Conservation (phyloP, 2,888 invertebrate genomes). For the Mesopsocus fuscifrons region DNA sequence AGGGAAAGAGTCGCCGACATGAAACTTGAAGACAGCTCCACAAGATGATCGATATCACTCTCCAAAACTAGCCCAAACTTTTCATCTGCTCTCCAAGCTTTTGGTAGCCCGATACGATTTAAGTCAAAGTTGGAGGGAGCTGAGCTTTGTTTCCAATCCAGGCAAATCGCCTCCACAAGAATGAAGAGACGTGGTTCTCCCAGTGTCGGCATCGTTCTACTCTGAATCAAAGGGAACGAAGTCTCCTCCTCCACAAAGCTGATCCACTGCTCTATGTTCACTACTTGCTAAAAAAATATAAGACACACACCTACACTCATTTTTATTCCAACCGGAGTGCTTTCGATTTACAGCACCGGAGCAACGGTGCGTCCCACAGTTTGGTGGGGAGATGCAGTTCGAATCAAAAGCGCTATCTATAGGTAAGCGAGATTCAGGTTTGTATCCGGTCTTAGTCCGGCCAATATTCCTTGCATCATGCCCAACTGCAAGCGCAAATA, state of each 20-base stretch:
- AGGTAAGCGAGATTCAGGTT: no score
- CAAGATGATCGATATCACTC: conserved; percentile 55
- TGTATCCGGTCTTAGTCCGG: no score
- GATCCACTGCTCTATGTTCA: conserved; percentile 27
- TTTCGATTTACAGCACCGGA: no score
- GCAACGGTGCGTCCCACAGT: no score
- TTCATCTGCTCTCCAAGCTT: conserved; percentile 62
- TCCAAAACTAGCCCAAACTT: conserved; percentile 55
- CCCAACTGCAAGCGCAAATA: no score
- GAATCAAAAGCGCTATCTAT: no score
- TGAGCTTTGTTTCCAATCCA: background rate
- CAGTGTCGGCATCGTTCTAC: conserved; percentile 17
- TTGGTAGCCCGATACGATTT: conserved; percentile 56
- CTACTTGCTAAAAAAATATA: conserved; percentile 24
- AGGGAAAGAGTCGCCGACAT: conserved; percentile 51
- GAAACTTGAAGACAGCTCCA: conserved; percentile 49
- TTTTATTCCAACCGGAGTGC: no score
- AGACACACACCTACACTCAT: no score
- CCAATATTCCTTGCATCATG: no score
- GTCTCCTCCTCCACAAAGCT: conserved; percentile 23
- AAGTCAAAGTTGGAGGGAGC: conserved; percentile 31
- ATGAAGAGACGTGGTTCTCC: conserved; percentile 20
- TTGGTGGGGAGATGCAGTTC: no score
- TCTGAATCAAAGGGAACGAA: conserved; percentile 24
- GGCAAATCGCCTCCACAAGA: conserved; percentile 23